A percentile compares a stretch with the other conserved stretches of the same genome.
phyloP scores from a whole-genome alignment of 2,888 invertebrate species.

The Chrysina gloriosa region DNA sequence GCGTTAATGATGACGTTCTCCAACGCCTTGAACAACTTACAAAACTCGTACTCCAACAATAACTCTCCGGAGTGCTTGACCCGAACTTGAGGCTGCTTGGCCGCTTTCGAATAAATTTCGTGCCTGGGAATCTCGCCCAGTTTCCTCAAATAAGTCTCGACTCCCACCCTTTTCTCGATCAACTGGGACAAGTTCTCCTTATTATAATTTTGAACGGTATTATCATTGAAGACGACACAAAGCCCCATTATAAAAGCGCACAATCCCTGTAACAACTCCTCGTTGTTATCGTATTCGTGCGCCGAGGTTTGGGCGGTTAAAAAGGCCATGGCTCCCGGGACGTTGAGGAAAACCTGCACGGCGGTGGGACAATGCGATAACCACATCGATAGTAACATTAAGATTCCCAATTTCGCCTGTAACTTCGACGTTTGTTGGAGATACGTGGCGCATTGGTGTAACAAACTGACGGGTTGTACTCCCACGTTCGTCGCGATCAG shows the following conservation, averaged over 20 bases:
- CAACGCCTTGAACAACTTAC: constrained; percentile 86
- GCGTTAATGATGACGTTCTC: constrained; percentile 72
- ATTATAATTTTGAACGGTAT: constrained; percentile 79
- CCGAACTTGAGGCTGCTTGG: constrained; percentile 92
- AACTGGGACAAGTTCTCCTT: constrained; percentile 84
- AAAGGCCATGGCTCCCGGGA: constrained; percentile 84
- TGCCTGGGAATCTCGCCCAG: constrained; percentile 87
- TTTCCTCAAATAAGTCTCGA: constrained; percentile 88
- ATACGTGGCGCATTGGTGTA: constrained; percentile 88
- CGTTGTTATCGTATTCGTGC: constrained; percentile 91
- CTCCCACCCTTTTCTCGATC: constrained; percentile 88
- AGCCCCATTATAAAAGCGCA: constrained; percentile 91
- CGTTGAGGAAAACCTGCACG: constrained; percentile 82
- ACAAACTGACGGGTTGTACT: constrained; percentile 86
- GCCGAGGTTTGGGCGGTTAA: constrained; percentile 83
- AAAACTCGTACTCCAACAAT: constrained; percentile 94
- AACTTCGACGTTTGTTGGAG: constrained; percentile 85
- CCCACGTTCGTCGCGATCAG: constrained; percentile 87
- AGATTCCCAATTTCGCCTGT: constrained; percentile 87
- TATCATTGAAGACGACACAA: constrained; percentile 90
- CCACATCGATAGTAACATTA: constrained; percentile 94
- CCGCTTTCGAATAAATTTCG: constrained; percentile 91
- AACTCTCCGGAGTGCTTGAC: constrained; percentile 82
- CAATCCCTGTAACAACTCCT: constrained; percentile 79
- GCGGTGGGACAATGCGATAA: constrained; percentile 84